Evolutionary conservation across 2,888 invertebrate genomes (phyloP).

Genomic region (Microplitis deprimator): DNA sequence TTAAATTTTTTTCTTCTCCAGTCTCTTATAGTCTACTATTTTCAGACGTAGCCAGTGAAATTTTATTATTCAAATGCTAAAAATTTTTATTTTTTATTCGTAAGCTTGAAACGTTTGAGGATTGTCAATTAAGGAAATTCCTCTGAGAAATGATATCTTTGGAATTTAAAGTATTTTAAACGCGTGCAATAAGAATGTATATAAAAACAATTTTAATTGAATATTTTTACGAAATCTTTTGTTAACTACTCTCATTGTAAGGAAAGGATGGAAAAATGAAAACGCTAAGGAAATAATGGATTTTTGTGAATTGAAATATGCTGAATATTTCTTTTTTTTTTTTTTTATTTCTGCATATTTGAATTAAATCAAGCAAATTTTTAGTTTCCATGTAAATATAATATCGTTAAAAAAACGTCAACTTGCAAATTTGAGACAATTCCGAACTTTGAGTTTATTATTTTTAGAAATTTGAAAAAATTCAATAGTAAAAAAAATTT

Average conservation of each 20-base stretch:
- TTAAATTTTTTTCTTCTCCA: slow-evolving; percentile 4
- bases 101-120: slow-evolving; percentile 4
- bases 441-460: too few species aligned
- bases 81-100: background rate
- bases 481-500: too few species aligned
- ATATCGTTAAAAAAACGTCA: too few species aligned
- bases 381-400: too few species aligned
- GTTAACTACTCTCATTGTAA: background rate
- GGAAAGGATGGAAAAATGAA: background rate
- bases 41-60: background rate
- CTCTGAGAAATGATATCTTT: background rate
- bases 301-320: too few species aligned
- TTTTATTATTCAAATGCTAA: slow-evolving; percentile 8
- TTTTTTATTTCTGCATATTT: too few species aligned
- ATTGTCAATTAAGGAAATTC: slow-evolving; percentile 25
- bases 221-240: background rate
- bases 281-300: too few species aligned
- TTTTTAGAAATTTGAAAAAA: too few species aligned
- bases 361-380: too few species aligned
- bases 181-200: background rate
- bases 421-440: too few species aligned
- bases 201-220: slow-evolving; percentile 2
- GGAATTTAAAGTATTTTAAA: slow-evolving; percentile 5
- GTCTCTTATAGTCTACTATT: background rate
- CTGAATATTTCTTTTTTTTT: too few species aligned